Percentiles rank a stretch among this genome's conserved stretches.
These are phyloP conservation scores for Cervus canadensis DNA, from an alignment of 2,113 vertebrate species.

Conservation along the genomic window DNA sequence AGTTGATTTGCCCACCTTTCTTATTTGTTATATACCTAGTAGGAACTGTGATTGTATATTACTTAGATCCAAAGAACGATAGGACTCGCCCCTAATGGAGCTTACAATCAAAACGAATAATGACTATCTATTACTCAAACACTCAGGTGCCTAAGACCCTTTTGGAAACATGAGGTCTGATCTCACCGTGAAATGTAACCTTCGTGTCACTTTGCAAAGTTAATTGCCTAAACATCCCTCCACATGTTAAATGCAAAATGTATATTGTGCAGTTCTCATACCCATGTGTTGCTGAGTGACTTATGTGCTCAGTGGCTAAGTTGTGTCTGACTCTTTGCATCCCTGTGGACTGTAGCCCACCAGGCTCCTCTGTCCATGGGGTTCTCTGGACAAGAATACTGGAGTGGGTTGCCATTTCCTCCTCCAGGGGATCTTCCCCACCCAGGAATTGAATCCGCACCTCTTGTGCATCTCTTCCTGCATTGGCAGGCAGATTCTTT, in stretches of 20 bases:
- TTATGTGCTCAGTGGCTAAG: not conserved
- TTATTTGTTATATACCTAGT: not conserved
- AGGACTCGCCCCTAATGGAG: not conserved
- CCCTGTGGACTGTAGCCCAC: not conserved
- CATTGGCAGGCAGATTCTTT: not conserved
- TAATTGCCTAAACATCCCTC: not conserved
- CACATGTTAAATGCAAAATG: not conserved
- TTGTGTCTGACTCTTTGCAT: not conserved
- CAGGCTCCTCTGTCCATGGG: not conserved
- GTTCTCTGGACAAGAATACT: not conserved
- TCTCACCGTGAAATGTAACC: not conserved
- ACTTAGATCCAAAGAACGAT: not conserved
- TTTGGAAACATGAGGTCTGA: not conserved
- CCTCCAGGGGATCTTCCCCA: not conserved
- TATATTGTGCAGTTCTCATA: not conserved
- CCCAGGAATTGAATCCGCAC: fast-evolving
- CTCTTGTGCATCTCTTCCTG: not conserved
- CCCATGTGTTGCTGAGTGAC: not conserved
- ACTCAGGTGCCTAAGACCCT: not conserved
- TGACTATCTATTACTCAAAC: not conserved
- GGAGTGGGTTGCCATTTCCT: not conserved
- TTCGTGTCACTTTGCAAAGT: not conserved
- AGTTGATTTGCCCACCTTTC: not conserved
- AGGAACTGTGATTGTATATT: not conserved
- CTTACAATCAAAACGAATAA: not conserved